Conservation (phyloP, 2,888 invertebrate species). For the Rhagium mordax region DNA sequence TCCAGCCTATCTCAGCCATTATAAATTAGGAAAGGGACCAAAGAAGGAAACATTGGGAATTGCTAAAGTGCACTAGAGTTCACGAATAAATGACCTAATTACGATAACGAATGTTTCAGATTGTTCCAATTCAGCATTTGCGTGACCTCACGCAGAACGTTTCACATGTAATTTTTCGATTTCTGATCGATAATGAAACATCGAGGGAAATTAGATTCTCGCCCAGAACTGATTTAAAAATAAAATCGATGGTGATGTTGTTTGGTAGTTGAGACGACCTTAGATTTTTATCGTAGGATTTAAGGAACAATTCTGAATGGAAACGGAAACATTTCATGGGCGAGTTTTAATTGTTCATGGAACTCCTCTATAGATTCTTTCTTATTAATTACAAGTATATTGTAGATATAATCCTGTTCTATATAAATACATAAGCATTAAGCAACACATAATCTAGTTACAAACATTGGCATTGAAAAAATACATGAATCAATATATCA, state of each 20-base stretch:
- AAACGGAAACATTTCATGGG: too few relatives aligned
- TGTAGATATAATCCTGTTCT: too few relatives aligned
- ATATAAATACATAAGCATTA: too few relatives aligned
- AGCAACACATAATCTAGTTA: too few relatives aligned
- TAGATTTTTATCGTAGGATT: neutral
- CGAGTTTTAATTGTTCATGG: neutral
- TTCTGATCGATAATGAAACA: constrained; percentile 39
- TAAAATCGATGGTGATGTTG: neutral
- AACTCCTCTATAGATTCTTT: neutral
- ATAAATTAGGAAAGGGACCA: constrained; percentile 34
- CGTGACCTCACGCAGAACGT: constrained; percentile 48
- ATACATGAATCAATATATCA: too few relatives aligned
- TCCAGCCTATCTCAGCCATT: constrained; percentile 10
- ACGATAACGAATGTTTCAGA: constrained; percentile 53
- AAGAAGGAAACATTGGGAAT: constrained; percentile 35
- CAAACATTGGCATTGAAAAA: too few relatives aligned
- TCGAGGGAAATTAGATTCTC: constrained; percentile 24
- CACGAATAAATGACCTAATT: constrained; percentile 57
- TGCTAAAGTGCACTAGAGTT: constrained; percentile 43
- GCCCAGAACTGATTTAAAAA: constrained; percentile 2
- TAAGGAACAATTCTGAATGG: neutral
- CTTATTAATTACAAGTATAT: too few relatives aligned
- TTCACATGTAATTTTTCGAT: constrained; percentile 51
- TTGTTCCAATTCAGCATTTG: constrained; percentile 45
- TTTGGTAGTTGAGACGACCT: neutral